Conservation (phyloP, 2,113 vertebrate species). For the Psophia crepitans region DNA sequence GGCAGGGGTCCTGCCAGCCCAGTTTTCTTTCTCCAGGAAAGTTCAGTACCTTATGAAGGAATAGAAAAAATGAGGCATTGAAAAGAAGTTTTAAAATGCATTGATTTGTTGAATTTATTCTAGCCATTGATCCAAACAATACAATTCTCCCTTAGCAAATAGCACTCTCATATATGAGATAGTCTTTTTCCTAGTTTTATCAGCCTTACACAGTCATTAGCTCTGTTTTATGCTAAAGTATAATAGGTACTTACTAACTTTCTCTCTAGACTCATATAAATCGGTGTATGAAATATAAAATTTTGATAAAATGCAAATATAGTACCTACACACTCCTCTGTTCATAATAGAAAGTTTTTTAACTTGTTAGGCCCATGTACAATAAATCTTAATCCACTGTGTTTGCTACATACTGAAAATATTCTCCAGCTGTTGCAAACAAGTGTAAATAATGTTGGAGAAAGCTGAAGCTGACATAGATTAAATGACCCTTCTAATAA, state of each 20-base stretch:
- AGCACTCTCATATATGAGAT: background rate
- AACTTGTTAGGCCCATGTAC: background rate
- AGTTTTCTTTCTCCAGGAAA: background rate
- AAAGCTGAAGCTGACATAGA: slow-evolving; percentile 2
- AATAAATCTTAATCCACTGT: slow-evolving; percentile 9
- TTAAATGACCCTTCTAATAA: slow-evolving; percentile 30
- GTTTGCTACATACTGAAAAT: background rate
- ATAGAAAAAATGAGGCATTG: background rate
- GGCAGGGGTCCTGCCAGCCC: background rate
- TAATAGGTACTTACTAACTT: background rate
- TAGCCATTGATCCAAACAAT: background rate
- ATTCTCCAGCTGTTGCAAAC: background rate
- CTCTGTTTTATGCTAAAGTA: background rate
- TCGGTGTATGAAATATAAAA: background rate
- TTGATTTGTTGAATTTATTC: background rate
- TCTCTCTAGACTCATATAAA: background rate
- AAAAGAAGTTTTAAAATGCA: background rate
- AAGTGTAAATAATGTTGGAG: background rate
- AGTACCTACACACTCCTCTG: background rate
- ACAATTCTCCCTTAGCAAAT: background rate
- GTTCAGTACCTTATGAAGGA: background rate
- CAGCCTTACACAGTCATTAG: background rate
- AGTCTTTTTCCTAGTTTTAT: background rate
- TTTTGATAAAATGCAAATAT: background rate
- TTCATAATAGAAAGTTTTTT: background rate